Percentiles rank a stretch among this genome's conserved stretches.
Evolutionary conservation across 2,888 invertebrate genomes (phyloP).

Genomic region (Pterostichus niger): DNA sequence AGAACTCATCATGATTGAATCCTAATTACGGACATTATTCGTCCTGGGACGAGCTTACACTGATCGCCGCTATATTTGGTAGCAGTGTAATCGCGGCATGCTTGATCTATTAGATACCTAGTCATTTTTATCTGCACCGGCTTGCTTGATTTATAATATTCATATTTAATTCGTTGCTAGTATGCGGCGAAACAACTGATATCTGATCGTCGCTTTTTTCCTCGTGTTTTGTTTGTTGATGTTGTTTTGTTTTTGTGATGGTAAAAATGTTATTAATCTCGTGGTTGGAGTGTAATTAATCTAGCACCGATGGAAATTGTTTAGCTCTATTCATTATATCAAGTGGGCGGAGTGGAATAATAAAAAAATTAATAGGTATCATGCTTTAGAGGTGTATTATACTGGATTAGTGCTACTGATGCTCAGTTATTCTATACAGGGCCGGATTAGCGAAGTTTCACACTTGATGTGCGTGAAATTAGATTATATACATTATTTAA

Average conservation of each 20-base stretch:
- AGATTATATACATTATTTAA: too few relatives aligned
- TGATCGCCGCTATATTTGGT: conserved; percentile 30
- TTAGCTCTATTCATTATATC: neutral
- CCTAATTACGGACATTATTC: conserved; percentile 35
- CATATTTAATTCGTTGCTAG: conserved; percentile 38
- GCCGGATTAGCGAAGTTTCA: neutral
- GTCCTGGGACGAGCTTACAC: neutral
- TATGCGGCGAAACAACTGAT: conserved; percentile 14
- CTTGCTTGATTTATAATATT: conserved; percentile 42
- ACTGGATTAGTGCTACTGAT: neutral
- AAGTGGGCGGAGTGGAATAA: neutral
- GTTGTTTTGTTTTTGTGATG: conserved; percentile 20
- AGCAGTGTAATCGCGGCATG: neutral
- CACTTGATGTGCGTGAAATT: too few relatives aligned
- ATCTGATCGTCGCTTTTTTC: conserved; percentile 11
- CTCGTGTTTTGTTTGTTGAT: conserved; percentile 4
- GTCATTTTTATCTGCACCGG: conserved; percentile 22
- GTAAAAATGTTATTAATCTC: conserved; percentile 40
- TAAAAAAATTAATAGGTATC: conserved; percentile 40
- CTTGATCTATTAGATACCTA: conserved; percentile 27
- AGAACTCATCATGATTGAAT: neutral
- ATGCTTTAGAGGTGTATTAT: neutral
- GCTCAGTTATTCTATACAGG: neutral
- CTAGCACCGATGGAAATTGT: conserved; percentile 11
- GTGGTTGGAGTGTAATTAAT: neutral